Evolutionary conservation across 2,888 invertebrate genomes (phyloP).

Genomic region (Congeria kusceri): DNA sequence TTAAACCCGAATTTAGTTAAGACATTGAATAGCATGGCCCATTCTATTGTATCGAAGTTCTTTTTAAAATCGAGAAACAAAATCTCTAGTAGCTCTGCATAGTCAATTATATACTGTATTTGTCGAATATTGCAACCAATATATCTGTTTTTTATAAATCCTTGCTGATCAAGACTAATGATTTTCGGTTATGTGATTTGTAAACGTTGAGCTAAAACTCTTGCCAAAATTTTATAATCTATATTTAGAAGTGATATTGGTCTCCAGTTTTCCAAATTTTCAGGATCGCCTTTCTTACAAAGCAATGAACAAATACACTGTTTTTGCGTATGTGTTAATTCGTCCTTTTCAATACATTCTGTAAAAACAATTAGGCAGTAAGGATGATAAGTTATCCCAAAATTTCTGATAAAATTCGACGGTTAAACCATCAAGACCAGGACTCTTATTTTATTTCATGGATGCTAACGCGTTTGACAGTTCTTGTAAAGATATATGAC

Average conservation of each 20-base stretch:
- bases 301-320: no score
- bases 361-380: no score
- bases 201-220: slow-evolving; percentile 15
- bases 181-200: slow-evolving; percentile 14
- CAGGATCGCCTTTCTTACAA: not conserved
- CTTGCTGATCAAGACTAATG: no score
- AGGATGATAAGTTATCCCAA: not conserved
- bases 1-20: slow-evolving; percentile 1
- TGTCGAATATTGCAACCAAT: slow-evolving; percentile 32
- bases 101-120: slow-evolving; percentile 34
- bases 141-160: slow-evolving; percentile 20
- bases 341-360: no score
- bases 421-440: not conserved
- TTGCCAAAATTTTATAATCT: slow-evolving; percentile 24
- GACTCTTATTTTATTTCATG: not conserved
- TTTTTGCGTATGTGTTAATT: no score
- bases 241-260: slow-evolving; percentile 21
- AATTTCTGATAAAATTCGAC: slow-evolving; percentile 2
- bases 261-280: slow-evolving; percentile 26
- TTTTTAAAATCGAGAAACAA: slow-evolving; percentile 46
- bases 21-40: slow-evolving; percentile 5
- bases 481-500: no score
- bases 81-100: slow-evolving; percentile 28
- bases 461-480: no score
- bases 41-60: slow-evolving; percentile 42